Conservation (phyloP, 2,888 invertebrate genomes). For the Priapulus caudatus region DNA sequence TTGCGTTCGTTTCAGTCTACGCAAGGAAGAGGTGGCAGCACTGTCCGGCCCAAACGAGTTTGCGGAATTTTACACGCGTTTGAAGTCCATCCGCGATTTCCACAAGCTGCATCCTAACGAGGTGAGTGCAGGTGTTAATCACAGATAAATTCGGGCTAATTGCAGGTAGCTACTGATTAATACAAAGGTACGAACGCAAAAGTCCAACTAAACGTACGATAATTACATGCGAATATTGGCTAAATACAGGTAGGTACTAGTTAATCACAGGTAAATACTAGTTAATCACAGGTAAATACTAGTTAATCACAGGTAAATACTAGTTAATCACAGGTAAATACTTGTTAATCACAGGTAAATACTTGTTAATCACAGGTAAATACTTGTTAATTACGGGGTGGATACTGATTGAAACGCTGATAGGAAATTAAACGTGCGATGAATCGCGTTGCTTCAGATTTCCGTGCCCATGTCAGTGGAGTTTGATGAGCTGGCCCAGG, state of each 20-base stretch:
- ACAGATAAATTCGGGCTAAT: no score
- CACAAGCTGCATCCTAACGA: constrained; percentile 92
- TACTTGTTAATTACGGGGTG: constrained; percentile 1
- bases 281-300: no score
- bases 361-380: no score
- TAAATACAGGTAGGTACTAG: no score
- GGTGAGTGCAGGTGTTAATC: constrained; percentile 44
- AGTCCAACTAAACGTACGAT: no score
- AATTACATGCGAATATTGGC: no score
- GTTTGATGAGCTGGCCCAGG: constrained; percentile 82
- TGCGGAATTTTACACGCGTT: constrained; percentile 83
- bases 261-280: no score
- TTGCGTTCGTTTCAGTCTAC: constrained; percentile 46
- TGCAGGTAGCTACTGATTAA: no score
- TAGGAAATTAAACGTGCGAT: background rate
- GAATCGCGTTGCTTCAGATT: constrained; percentile 49
- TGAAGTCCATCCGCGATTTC: constrained; percentile 91
- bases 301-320: no score
- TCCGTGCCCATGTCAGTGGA: constrained; percentile 94
- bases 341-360: no score
- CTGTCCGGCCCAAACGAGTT: constrained; percentile 97
- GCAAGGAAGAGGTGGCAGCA: constrained; percentile 86
- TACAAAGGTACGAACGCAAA: no score
- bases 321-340: no score
- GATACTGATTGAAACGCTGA: background rate